Evolutionary conservation across 2,113 vertebrate genomes (phyloP).

Genomic region (Furnarius figulus): DNA sequence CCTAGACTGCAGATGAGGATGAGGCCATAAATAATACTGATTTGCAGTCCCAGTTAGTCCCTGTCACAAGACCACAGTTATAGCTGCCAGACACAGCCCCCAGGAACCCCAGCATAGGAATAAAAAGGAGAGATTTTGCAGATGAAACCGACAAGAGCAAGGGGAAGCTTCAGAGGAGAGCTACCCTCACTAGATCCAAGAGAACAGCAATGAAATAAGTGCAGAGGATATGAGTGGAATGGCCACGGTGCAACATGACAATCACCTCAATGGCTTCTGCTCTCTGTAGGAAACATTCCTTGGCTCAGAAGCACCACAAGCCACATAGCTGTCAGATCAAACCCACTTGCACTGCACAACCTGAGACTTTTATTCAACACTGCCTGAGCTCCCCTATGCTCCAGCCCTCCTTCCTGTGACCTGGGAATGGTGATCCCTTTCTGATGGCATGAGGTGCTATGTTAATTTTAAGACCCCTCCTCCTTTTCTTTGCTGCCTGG

Average conservation of each 20-base stretch:
- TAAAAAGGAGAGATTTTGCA: neutral
- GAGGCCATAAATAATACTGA: neutral
- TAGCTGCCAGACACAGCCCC: neutral
- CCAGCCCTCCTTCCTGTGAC: neutral
- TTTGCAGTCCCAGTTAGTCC: neutral
- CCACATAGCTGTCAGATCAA: neutral
- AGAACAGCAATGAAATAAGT: neutral
- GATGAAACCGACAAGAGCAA: neutral
- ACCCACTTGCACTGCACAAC: neutral
- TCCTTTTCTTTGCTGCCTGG: neutral
- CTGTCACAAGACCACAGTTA: neutral
- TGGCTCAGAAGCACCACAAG: neutral
- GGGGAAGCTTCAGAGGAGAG: neutral
- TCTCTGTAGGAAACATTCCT: neutral
- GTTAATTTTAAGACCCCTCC: neutral
- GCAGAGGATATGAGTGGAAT: neutral
- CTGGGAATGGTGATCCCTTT: neutral
- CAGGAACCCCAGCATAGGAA: neutral
- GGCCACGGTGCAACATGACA: fast-evolving
- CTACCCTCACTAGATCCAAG: neutral
- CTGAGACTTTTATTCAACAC: fast-evolving
- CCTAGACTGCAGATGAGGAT: neutral
- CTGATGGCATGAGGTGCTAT: fast-evolving
- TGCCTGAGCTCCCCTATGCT: neutral
- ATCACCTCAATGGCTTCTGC: neutral